Evolutionary conservation across 2,113 vertebrate genomes (phyloP).

Genomic region (Carlito syrichta): DNA sequence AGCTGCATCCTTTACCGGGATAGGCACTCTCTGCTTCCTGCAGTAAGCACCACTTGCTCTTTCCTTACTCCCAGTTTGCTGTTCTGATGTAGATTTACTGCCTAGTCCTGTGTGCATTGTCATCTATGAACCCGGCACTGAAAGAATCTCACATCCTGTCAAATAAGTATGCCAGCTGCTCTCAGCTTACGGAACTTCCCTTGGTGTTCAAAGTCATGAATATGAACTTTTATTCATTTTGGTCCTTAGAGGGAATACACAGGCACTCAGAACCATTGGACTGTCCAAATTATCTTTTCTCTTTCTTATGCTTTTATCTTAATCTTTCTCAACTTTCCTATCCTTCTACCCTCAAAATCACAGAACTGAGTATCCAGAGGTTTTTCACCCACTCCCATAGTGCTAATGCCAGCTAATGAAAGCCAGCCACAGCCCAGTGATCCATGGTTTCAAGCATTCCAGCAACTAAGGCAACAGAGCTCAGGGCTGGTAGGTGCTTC

Average conservation of each 20-base stretch:
- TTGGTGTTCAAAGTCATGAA: conserved; percentile 1
- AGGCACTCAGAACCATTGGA: background rate
- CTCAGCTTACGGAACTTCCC: background rate
- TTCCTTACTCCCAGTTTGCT: background rate
- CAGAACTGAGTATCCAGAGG: background rate
- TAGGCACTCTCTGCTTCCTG: background rate
- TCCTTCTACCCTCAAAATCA: background rate
- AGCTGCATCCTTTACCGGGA: background rate
- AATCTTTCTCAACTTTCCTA: background rate
- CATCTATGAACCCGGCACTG: background rate
- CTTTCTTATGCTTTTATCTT: background rate
- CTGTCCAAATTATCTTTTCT: background rate
- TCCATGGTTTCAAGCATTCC: background rate
- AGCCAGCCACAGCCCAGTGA: background rate
- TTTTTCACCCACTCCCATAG: background rate
- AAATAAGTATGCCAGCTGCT: background rate
- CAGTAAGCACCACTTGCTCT: background rate
- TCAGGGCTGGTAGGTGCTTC: background rate
- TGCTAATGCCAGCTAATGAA: background rate
- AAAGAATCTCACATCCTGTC: background rate
- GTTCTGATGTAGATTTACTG: background rate
- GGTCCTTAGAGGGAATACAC: background rate
- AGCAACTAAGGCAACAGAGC: background rate
- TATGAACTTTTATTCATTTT: background rate
- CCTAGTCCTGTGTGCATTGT: background rate